These are phyloP conservation scores for Speoplatyrhinus poulsoni DNA, from an alignment of 2,113 vertebrate species.

Conservation along the genomic window DNA sequence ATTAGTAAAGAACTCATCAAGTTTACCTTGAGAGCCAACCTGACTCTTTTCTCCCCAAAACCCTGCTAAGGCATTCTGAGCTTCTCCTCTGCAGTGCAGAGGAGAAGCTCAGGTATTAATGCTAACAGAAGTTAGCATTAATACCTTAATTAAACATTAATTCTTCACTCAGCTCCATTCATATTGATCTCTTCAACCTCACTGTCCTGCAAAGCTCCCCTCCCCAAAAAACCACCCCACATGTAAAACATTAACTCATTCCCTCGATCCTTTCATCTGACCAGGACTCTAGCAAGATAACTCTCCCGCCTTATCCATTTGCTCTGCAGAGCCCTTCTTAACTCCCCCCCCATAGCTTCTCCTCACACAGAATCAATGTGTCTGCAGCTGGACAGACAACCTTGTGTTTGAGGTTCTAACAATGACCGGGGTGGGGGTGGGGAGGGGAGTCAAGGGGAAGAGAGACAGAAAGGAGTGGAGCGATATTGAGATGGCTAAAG, in stretches of 20 bases:
- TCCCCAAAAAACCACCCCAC: conserved; percentile 16
- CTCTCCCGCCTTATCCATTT: conserved; percentile 50
- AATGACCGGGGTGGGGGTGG: conserved; percentile 26
- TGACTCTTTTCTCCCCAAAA: not conserved
- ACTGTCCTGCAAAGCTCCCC: conserved; percentile 3
- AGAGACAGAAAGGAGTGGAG: conserved; percentile 26
- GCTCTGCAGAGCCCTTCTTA: conserved; percentile 58
- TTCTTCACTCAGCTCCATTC: conserved; percentile 46
- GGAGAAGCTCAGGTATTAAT: too few relatives aligned
- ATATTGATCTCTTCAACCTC: conserved; percentile 49
- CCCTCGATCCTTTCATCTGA: conserved; percentile 52
- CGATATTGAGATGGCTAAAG: conserved; percentile 60
- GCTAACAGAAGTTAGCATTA: conserved; percentile 43
- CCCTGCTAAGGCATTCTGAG: not conserved
- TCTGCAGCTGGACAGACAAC: conserved; percentile 69
- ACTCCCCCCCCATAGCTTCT: conserved; percentile 23
- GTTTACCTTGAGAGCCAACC: conserved; percentile 15
- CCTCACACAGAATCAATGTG: conserved; percentile 61
- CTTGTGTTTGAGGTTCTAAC: conserved; percentile 69
- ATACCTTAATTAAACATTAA: conserved; percentile 50
- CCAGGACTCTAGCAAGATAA: conserved; percentile 62
- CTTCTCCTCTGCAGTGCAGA: not conserved
- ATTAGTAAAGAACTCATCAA: not conserved
- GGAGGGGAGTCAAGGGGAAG: conserved; percentile 20
- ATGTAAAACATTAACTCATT: conserved; percentile 40